Conservation (phyloP, 2,113 vertebrate genomes). For the Gopherus flavomarginatus region DNA sequence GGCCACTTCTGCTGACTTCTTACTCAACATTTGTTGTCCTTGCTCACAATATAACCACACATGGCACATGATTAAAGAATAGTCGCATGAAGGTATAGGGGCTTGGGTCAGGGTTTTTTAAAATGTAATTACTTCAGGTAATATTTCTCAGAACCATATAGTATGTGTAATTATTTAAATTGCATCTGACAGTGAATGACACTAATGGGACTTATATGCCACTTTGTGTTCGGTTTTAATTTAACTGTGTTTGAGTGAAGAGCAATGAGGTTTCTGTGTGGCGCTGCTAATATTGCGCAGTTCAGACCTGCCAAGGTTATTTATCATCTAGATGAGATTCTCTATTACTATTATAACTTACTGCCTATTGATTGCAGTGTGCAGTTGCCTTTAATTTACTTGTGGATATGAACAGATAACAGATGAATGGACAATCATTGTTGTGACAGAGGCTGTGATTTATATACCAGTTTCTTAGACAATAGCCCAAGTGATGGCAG, state of each 20-base stretch:
- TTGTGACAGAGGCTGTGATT: not conserved
- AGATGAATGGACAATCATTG: not conserved
- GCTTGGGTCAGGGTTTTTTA: not conserved
- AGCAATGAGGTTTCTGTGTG: rapidly evolving
- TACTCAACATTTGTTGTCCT: rapidly evolving
- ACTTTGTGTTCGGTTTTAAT: not conserved
- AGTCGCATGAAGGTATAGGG: rapidly evolving
- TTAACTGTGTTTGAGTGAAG: not conserved
- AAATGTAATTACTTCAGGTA: not conserved
- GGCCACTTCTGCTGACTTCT: rapidly evolving
- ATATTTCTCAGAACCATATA: not conserved
- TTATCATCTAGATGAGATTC: not conserved
- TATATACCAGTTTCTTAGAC: rapidly evolving
- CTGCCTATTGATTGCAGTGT: not conserved
- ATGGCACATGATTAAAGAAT: rapidly evolving
- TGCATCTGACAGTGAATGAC: rapidly evolving
- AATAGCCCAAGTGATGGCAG: rapidly evolving
- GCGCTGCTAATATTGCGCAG: rapidly evolving
- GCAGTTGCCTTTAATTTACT: not conserved
- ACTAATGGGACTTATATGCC: rapidly evolving
- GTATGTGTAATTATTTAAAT: rapidly evolving
- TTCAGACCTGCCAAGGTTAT: not conserved
- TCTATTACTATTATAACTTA: not conserved
- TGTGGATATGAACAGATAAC: not conserved
- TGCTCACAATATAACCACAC: rapidly evolving